Evolutionary conservation across 2,113 vertebrate genomes (phyloP).

Genomic region (Eptesicus fuscus): DNA sequence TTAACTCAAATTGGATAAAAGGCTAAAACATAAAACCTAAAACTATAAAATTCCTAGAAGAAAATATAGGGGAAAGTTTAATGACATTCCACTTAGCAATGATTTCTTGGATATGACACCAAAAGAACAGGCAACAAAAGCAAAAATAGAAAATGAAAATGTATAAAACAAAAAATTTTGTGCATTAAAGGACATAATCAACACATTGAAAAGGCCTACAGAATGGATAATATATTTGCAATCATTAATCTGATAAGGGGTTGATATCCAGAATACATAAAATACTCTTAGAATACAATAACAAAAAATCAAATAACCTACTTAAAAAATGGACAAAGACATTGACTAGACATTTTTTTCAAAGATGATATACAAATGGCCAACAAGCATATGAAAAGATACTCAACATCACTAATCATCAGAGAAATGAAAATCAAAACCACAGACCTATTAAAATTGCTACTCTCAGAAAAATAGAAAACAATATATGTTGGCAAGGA

Average conservation of each 20-base stretch:
- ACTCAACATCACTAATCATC: not conserved
- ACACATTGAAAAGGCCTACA: not conserved
- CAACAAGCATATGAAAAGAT: not conserved
- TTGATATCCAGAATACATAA: not conserved
- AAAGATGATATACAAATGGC: not conserved
- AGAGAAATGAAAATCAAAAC: not conserved
- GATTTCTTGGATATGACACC: not conserved
- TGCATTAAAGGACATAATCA: not conserved
- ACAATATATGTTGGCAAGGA: not conserved
- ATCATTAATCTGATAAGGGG: not conserved
- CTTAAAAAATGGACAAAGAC: not conserved
- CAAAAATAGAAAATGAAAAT: not conserved
- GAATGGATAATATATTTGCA: not conserved
- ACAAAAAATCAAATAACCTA: not conserved
- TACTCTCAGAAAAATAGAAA: not conserved
- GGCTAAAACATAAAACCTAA: not conserved
- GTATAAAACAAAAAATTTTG: not conserved
- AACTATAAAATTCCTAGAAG: slow-evolving; percentile 7
- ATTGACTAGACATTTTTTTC: not conserved
- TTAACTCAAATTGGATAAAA: not conserved
- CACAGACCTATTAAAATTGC: not conserved
- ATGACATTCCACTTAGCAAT: not conserved
- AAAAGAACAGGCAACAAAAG: not conserved
- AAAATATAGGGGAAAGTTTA: not conserved
- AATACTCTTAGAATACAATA: not conserved